Evolutionary conservation across 1,140 invertebrate species (phyloP), one percentile per base, ranked within the genome.

Genomic region (Leptinotarsa texana): DNA sequence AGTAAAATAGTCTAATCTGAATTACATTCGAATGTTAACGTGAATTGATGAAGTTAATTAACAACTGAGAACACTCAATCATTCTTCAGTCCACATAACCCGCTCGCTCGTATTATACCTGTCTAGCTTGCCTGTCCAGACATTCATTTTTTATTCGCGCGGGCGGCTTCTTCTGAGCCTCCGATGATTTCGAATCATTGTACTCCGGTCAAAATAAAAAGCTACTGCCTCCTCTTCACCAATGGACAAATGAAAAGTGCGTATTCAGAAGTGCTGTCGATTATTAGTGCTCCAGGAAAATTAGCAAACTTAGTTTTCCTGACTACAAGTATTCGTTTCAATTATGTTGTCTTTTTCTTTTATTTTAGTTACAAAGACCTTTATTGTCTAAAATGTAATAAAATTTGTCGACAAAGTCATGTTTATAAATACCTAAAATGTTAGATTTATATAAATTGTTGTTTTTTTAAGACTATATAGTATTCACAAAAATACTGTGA

Each of bases 181-280:
- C 42, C 24, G 24, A 42, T 67, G 21, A 67, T 75, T 77, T 77
- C 74, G 74, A 75, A 57, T 66, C 76, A 77, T 74, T 75, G 76
- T 73, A 65, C 74, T 75, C 76, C 68, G 76, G 74, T 77, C 76
- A 77, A 75, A 75, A 77, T 77, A 77, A 77, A 77, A 73, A 68
- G 74, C 76, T 77, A 77, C 76, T 75, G 69, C 69, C 76, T 69
- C 66, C 69, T 57, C n/a, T 57, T 57, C 51, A 66, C 72, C 18
- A 69, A 70, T 73, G 76, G 76, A 69, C 76, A 74, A 77, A 77
- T 77, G 74, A 77, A 72, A 63, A 42, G 3, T 11, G 33, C 33
- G 33, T 42, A 42, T 42, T 42, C 8, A 42, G 33, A 42, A n/a
- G 33, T 42, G 8, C 33, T 42, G 33, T 42, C 33, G 33, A 11